Percentiles rank a stretch among this genome's conserved stretches.
Conservation (phyloP, 1,140 invertebrate species). For the Ectropis grisescens region DNA sequence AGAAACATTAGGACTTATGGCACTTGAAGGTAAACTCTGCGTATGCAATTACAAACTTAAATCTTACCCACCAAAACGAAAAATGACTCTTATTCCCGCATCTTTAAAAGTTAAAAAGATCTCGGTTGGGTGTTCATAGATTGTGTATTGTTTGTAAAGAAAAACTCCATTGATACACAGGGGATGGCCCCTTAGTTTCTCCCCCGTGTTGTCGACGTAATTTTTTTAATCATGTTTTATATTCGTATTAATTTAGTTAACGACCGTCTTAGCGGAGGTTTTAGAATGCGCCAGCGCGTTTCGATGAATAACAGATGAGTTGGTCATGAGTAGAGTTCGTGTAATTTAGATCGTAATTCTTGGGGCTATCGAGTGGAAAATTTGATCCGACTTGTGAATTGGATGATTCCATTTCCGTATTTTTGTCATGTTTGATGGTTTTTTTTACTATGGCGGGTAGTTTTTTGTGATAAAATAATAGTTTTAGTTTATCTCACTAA, state of each 20-base stretch:
- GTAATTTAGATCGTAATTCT: constrained; percentile 9
- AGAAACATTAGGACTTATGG: constrained; percentile 59
- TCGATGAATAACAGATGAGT: constrained; percentile 64
- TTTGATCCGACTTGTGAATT: constrained; percentile 5
- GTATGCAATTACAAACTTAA: constrained; percentile 35
- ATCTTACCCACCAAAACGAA: not conserved
- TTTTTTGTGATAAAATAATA: no score
- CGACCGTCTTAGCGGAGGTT: constrained; percentile 43
- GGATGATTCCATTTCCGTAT: no score
- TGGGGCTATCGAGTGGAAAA: constrained; percentile 29
- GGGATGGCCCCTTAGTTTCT: constrained; percentile 41
- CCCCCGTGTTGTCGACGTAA: constrained; percentile 49
- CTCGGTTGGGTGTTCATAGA: constrained; percentile 10
- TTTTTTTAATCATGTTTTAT: constrained; percentile 70
- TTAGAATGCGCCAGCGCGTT: constrained; percentile 40
- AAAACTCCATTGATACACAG: constrained; percentile 47
- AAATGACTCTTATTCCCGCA: not conserved
- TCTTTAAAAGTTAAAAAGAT: not conserved
- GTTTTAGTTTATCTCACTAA: no score
- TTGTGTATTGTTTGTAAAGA: constrained; percentile 30
- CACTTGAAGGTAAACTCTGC: constrained; percentile 57
- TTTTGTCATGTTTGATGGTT: no score
- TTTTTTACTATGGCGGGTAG: no score
- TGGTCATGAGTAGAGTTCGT: constrained; percentile 1
- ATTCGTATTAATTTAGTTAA: constrained; percentile 67